These are phyloP conservation scores for Callopanchax toddi DNA, from an alignment of 2,113 vertebrate genomes.

Conservation along the genomic window DNA sequence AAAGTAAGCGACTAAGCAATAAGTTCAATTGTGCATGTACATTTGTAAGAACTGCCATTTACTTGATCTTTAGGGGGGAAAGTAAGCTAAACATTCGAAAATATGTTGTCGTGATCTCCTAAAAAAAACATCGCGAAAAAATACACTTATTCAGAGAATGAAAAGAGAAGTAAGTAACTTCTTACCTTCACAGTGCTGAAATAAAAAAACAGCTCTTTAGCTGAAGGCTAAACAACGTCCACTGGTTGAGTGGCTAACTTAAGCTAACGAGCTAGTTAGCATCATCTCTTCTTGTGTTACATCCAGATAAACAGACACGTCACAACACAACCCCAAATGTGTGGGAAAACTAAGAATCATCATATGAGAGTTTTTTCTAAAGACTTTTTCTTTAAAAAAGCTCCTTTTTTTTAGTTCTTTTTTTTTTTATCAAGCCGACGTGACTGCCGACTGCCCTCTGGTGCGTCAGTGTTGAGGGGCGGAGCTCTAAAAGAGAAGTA, in stretches of 20 bases:
- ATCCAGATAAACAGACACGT: not conserved
- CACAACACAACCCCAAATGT: conserved; percentile 1
- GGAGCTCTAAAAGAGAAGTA: not conserved
- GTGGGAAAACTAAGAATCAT: not conserved
- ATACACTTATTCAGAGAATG: not conserved
- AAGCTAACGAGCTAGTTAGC: conserved; percentile 35
- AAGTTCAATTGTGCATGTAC: too few relatives aligned
- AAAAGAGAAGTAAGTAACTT: not conserved
- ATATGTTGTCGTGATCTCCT: fast-evolving
- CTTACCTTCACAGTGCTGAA: conserved; percentile 6
- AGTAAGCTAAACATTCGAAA: not conserved
- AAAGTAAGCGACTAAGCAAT: too few relatives aligned
- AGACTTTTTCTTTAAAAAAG: not conserved
- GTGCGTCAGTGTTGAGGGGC: conserved; percentile 30
- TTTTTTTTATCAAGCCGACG: conserved; percentile 30
- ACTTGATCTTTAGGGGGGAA: not conserved
- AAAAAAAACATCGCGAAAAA: not conserved
- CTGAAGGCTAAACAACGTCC: conserved; percentile 18
- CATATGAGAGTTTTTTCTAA: not conserved
- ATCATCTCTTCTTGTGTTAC: conserved; percentile 5
- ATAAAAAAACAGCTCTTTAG: conserved; percentile 14
- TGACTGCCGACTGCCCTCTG: conserved; percentile 6
- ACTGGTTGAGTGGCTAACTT: conserved; percentile 15
- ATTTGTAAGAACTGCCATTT: not conserved
- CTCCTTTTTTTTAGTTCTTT: not conserved